These are phyloP conservation scores for Gibbula magus DNA, from an alignment of 2,888 invertebrate species.

Conservation along the genomic window DNA sequence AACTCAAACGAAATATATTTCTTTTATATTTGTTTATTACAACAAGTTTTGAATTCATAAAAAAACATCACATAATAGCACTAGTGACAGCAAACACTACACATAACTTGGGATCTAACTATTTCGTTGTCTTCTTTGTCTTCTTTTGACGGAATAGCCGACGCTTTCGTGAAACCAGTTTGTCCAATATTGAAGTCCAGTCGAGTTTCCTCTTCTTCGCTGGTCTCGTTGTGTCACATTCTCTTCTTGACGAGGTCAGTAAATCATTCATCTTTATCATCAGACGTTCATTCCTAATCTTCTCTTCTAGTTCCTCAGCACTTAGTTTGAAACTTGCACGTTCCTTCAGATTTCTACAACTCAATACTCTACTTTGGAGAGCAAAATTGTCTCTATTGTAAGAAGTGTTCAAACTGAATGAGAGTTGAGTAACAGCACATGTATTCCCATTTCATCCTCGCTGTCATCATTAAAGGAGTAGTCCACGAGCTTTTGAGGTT, in stretches of 20 bases:
- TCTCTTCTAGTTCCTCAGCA: not conserved
- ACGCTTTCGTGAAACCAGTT: not conserved
- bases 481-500: not conserved
- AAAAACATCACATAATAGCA: not conserved
- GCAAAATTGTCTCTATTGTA: no score
- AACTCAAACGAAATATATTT: no score
- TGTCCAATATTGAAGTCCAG: not conserved
- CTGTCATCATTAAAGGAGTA: not conserved
- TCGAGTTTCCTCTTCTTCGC: not conserved
- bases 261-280: not conserved
- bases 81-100: not conserved
- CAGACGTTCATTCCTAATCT: not conserved
- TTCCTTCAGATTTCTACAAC: not conserved
- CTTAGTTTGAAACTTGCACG: not conserved
- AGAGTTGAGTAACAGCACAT: not conserved
- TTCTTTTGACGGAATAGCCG: not conserved
- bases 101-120: not conserved
- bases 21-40: not conserved
- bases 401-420: not conserved
- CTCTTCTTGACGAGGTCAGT: not conserved
- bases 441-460: not conserved
- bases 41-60: not conserved
- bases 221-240: not conserved
- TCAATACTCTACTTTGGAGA: not conserved
- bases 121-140: not conserved